phyloP scores from a whole-genome alignment of 1,140 invertebrate genomes.

The Himalopsyche phryganea region DNA sequence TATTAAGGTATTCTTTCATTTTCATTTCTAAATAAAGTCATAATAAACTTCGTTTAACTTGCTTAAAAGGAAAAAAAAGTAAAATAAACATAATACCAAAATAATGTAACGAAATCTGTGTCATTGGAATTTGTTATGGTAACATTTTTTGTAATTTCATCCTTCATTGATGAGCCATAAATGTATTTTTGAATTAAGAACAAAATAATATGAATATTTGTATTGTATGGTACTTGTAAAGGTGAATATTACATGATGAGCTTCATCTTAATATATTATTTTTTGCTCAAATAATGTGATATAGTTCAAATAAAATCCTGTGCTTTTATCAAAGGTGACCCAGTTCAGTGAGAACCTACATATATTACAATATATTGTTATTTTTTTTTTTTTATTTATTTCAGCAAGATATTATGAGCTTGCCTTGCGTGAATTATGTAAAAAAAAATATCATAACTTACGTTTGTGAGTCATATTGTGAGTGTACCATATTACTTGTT shows the following conservation, averaged over 20 bases:
- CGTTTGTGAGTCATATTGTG: conserved; percentile 16
- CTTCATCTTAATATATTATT: background rate
- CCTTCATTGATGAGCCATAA: too few species aligned
- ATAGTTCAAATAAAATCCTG: background rate
- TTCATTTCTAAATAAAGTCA: too few species aligned
- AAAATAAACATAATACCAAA: too few species aligned
- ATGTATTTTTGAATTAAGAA: too few species aligned
- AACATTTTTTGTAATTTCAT: too few species aligned
- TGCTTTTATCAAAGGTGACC: conserved; percentile 24
- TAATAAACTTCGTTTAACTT: too few species aligned
- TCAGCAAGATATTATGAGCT: background rate
- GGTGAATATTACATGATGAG: background rate
- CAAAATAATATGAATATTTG: background rate
- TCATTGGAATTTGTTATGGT: too few species aligned
- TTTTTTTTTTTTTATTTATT: background rate
- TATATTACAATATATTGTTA: too few species aligned
- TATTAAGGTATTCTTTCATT: too few species aligned
- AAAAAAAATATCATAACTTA: conserved; percentile 2
- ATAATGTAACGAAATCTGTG: too few species aligned
- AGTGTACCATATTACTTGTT: conserved; percentile 18
- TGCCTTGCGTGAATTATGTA: background rate
- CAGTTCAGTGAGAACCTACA: conserved; percentile 1
- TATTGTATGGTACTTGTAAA: background rate
- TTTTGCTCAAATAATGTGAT: conserved; percentile 5
- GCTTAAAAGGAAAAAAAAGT: too few species aligned